Conservation (phyloP, 2,113 vertebrate genomes). For the Halichoeres trimaculatus region DNA sequence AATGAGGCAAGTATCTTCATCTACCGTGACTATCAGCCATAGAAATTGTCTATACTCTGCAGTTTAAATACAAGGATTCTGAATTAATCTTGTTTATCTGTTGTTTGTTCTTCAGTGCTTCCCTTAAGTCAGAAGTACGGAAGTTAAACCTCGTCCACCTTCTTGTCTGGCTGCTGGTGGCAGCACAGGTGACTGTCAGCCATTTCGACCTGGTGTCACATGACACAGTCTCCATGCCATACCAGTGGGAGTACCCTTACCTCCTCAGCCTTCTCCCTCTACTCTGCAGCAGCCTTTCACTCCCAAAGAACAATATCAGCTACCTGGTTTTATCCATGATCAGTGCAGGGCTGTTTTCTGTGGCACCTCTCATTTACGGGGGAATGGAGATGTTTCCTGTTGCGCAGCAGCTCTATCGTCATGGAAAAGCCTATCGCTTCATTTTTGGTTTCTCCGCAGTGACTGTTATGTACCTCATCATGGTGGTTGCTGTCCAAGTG, state of each 20-base stretch:
- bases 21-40: background rate
- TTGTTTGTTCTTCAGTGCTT: slow-evolving; percentile 81
- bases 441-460: slow-evolving; percentile 94
- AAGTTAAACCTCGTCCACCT: slow-evolving; percentile 93
- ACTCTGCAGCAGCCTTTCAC: slow-evolving; percentile 87
- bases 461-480: slow-evolving; percentile 93
- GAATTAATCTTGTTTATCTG: background rate
- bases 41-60: background rate
- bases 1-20: slow-evolving; percentile 86
- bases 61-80: background rate
- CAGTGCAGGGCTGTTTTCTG: slow-evolving; percentile 93
- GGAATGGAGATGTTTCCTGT: slow-evolving; percentile 99
- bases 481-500: slow-evolving; percentile 93
- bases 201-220: slow-evolving; percentile 90
- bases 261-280: slow-evolving; percentile 85
- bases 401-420: slow-evolving; percentile 96
- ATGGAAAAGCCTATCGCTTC: slow-evolving; percentile 96
- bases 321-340: slow-evolving; percentile 98
- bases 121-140: slow-evolving; percentile 93
- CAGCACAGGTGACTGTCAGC: slow-evolving; percentile 89
- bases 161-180: slow-evolving; percentile 90
- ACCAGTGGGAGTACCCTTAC: slow-evolving; percentile 98
- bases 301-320: slow-evolving; percentile 97
- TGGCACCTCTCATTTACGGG: slow-evolving; percentile 96
- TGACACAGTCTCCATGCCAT: slow-evolving; percentile 92